phyloP scores from a whole-genome alignment of 2,797 vertebrate genomes.

The Sciurus vulgaris region DNA sequence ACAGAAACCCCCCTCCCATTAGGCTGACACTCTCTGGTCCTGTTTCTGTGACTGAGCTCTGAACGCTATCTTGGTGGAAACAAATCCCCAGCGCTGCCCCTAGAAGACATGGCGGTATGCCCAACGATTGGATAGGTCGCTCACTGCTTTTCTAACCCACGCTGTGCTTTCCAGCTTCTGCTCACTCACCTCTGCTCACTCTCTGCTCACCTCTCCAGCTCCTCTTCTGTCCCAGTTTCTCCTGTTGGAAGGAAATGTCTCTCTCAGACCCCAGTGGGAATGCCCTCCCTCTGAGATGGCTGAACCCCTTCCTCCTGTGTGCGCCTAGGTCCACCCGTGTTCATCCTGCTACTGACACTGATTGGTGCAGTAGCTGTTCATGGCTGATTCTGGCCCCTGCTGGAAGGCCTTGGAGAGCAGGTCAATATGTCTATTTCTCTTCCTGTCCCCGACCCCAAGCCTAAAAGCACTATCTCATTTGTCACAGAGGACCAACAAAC shows the following conservation, averaged over 20 bases:
- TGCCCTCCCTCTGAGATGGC: neutral
- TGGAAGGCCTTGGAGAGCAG: neutral
- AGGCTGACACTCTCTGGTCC: neutral
- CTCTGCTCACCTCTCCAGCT: neutral
- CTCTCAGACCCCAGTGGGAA: neutral
- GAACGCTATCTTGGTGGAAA: neutral
- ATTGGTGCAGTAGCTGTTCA: neutral
- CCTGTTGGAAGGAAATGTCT: neutral
- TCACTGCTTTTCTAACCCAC: neutral
- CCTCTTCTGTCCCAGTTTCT: neutral
- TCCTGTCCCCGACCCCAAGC: neutral
- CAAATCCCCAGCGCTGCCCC: neutral
- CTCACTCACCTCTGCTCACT: too few species aligned
- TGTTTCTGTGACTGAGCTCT: neutral
- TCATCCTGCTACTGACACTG: neutral
- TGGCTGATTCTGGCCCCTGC: neutral
- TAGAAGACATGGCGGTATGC: accelerated
- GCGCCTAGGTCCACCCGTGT: neutral
- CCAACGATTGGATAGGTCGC: accelerated
- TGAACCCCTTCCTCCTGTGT: neutral
- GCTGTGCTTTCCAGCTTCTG: neutral
- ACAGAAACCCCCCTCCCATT: accelerated
- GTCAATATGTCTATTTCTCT: neutral
- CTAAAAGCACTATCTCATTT: neutral
- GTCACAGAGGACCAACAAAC: neutral